Evolutionary conservation across 2,113 vertebrate genomes (phyloP).

Genomic region (Ictidomys tridecemlineatus): DNA sequence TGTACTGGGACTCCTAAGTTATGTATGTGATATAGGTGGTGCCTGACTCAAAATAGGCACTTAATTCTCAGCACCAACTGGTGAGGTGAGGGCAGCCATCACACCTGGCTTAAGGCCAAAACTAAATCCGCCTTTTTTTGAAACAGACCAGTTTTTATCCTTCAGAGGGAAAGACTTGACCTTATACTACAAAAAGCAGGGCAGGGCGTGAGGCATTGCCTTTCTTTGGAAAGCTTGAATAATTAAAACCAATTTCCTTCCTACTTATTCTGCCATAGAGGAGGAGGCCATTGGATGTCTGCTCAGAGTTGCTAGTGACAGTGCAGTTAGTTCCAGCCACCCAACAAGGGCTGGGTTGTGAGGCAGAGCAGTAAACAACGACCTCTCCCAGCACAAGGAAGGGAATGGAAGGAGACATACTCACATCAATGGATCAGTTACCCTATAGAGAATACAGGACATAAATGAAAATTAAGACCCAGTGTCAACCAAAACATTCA

Average conservation of each 20-base stretch:
- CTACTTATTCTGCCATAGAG: background rate
- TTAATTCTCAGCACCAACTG: background rate
- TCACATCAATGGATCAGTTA: conserved; percentile 75
- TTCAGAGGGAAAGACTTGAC: background rate
- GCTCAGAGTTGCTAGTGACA: background rate
- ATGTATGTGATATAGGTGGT: background rate
- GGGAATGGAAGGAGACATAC: conserved; percentile 66
- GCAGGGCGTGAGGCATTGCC: background rate
- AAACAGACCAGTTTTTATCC: background rate
- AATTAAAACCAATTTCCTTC: conserved; percentile 32
- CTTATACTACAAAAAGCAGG: background rate
- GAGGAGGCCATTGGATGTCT: background rate
- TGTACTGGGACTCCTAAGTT: background rate
- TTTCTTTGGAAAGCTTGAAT: conserved; percentile 4
- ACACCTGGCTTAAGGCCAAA: background rate
- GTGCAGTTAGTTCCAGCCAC: conserved; percentile 34
- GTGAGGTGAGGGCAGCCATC: background rate
- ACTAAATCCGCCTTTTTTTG: background rate
- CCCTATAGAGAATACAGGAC: conserved; percentile 70
- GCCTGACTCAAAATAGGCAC: background rate
- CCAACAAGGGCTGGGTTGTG: background rate
- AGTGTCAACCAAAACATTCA: conserved; percentile 40
- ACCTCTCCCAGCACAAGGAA: background rate
- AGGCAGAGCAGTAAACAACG: conserved; percentile 19
- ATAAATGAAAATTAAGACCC: conserved; percentile 47